Evolutionary conservation across 2,113 vertebrate species (phyloP).

Genomic region (Proteles cristata): DNA sequence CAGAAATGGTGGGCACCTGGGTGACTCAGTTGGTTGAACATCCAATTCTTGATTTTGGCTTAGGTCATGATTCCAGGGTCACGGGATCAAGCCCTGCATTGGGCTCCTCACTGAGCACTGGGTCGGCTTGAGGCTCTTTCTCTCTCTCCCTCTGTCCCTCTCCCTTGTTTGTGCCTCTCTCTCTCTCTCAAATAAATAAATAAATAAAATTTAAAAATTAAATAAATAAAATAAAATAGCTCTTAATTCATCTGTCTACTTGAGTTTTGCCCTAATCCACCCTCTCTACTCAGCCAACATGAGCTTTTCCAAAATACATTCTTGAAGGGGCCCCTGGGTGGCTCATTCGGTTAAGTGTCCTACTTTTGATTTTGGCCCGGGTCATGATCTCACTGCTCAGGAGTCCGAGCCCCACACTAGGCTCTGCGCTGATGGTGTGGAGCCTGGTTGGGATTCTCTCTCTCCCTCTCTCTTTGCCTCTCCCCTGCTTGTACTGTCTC

Average conservation of each 20-base stretch:
- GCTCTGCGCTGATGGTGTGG: too few species aligned
- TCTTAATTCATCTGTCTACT: not conserved
- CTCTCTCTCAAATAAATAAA: not conserved
- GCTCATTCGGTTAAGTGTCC: too few species aligned
- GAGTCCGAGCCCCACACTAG: too few species aligned
- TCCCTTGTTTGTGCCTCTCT: not conserved
- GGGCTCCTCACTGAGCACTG: not conserved
- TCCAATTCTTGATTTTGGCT: not conserved
- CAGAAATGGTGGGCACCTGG: not conserved
- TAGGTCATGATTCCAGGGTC: not conserved
- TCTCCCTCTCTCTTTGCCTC: too few species aligned
- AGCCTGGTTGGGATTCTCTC: too few species aligned
- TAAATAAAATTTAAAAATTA: not conserved
- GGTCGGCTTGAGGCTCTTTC: not conserved
- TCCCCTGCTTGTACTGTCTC: too few species aligned
- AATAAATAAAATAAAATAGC: not conserved
- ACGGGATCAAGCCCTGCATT: not conserved
- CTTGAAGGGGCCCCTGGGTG: not conserved
- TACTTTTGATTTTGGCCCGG: too few species aligned
- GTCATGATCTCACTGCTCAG: too few species aligned
- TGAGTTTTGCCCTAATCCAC: not conserved
- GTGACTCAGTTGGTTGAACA: not conserved
- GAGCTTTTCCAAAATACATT: not conserved
- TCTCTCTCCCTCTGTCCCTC: not conserved
- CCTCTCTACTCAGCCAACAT: not conserved